phyloP scores from a whole-genome alignment of 30 jellyfish, hydroid and myxozoan genomes.

The Chrysaora quinquecirrha region DNA sequence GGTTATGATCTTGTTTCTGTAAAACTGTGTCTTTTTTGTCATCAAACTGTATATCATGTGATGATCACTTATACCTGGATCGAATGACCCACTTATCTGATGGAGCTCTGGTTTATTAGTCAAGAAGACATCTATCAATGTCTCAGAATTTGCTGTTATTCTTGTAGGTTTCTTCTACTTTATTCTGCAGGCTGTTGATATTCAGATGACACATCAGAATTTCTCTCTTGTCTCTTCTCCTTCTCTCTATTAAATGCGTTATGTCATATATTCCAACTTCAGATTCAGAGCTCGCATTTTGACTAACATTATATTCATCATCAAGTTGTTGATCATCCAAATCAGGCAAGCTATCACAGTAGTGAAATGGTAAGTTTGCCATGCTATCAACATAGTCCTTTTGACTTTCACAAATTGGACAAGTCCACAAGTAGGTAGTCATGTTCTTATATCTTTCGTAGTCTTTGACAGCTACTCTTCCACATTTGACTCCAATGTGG shows the following conservation, averaged over 20 bases:
- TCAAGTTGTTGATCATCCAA: neutral
- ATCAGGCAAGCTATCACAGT: neutral
- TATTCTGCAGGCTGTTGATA: neutral
- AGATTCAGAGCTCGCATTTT: neutral
- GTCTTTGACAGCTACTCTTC: neutral
- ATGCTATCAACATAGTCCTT: neutral
- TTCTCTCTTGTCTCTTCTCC: neutral
- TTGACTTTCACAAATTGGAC: neutral
- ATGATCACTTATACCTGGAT: slow-evolving; percentile 25
- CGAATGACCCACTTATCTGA: slow-evolving; percentile 19
- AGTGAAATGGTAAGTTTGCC: neutral
- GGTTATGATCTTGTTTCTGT: slow-evolving; percentile 20
- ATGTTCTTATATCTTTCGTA: neutral
- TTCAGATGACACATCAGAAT: neutral
- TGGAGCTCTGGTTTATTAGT: slow-evolving; percentile 19
- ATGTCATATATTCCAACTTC: neutral
- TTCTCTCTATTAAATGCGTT: neutral
- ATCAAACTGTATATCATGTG: slow-evolving; percentile 15
- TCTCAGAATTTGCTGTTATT: slow-evolving; percentile 26
- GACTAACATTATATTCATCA: neutral
- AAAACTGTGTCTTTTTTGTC: slow-evolving; percentile 19
- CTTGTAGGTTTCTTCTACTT: slow-evolving; percentile 9
- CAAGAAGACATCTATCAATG: slow-evolving; percentile 30
- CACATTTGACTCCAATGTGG: neutral
- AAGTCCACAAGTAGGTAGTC: neutral